phyloP scores from a whole-genome alignment of 1,140 invertebrate species.

The Papilio polyxenes region DNA sequence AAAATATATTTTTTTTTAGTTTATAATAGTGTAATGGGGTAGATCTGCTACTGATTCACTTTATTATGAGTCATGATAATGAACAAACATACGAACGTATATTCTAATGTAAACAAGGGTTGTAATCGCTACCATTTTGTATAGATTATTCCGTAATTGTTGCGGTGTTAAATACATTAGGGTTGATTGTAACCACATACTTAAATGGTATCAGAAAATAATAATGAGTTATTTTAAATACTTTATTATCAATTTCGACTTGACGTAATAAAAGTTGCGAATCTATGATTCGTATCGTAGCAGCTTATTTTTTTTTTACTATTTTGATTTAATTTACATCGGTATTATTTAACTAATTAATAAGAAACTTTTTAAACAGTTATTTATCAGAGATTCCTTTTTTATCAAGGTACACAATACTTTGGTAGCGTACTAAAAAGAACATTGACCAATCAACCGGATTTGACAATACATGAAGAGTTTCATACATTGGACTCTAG shows the following conservation, averaged over 20 bases:
- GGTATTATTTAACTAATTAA: too few species aligned
- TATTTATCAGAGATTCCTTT: neutral
- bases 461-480: slow-evolving; percentile 74
- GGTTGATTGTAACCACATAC: neutral
- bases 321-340: neutral
- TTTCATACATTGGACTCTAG: slow-evolving; percentile 72
- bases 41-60: neutral
- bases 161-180: neutral
- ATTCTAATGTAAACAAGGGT: neutral
- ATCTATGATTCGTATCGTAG: neutral
- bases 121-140: neutral
- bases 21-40: neutral
- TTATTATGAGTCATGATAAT: slow-evolving; percentile 1
- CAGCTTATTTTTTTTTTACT: neutral
- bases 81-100: slow-evolving; percentile 4
- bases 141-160: neutral
- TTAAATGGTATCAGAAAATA: neutral
- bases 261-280: neutral
- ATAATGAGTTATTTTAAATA: neutral
- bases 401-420: slow-evolving; percentile 65
- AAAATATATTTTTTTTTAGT: neutral
- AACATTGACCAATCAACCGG: slow-evolving; percentile 73
- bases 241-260: neutral
- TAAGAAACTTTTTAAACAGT: too few species aligned
- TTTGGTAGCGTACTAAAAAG: slow-evolving; percentile 74